These are phyloP conservation scores for Villa cingulata DNA, from an alignment of 2,888 invertebrate genomes.

Conservation along the genomic window DNA sequence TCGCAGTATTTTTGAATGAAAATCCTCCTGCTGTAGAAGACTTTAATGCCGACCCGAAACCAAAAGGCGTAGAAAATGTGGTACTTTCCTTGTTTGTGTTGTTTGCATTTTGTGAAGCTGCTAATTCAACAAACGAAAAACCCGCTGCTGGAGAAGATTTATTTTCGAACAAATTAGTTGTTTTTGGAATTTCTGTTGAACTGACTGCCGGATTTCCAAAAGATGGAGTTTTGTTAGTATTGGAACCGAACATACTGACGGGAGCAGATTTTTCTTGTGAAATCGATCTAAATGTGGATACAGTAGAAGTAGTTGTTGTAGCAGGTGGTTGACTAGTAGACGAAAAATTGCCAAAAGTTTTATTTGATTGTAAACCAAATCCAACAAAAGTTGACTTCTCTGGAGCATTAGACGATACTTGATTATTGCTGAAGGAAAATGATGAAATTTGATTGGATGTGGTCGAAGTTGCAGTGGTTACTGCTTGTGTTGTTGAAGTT, in stretches of 20 bases:
- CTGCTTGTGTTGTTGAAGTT: background rate
- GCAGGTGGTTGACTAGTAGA: background rate
- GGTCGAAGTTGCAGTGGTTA: background rate
- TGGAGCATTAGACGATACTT: background rate
- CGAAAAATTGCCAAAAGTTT: background rate
- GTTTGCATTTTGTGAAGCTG: no score
- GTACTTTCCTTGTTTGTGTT: background rate
- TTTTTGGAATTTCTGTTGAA: background rate
- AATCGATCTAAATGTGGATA: background rate
- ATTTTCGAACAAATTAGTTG: background rate
- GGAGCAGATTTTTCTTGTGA: no score
- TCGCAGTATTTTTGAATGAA: background rate
- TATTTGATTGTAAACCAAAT: background rate
- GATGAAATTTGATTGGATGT: background rate
- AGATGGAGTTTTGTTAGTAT: background rate
- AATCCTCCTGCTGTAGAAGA: background rate
- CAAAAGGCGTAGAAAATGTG: background rate
- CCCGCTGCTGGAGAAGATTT: constrained; percentile 16
- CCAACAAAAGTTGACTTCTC: background rate
- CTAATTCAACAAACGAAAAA: constrained; percentile 24
- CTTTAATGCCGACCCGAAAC: background rate
- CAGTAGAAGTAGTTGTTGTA: background rate
- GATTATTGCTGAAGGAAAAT: background rate
- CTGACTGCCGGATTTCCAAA: background rate
- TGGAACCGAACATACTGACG: background rate